Evolutionary conservation across 1,140 invertebrate species (phyloP), one percentile per base, ranked within the genome.

Genomic region (Caligus rogercresseyi): DNA sequence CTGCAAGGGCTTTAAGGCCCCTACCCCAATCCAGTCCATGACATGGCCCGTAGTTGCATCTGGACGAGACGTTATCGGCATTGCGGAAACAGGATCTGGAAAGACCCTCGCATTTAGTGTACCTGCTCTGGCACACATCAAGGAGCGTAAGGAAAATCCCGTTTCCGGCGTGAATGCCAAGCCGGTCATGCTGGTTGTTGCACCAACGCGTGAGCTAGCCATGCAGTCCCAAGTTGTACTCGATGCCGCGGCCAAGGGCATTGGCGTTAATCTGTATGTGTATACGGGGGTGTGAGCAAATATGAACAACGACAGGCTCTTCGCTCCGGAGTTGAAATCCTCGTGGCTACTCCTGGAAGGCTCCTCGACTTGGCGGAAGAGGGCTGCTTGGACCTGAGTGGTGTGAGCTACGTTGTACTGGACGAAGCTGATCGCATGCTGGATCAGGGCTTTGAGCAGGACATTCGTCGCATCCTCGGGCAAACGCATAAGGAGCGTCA

Each of bases 361-460:
- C 75, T 92, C 0, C 88, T 87, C 72, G 87, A 91, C 75, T 74
- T 92, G 13, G 67, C 80, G 78, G 26, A 74, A 78, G 55, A 57
- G 13, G 23, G 23, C 13, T 57, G 55, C 20, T 13, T 16, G 21
- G 55, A 57, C 20, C 20, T 57, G 20, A 21, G 16, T 11, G 16
- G 23, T 19, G 55, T 57, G 7, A 57, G 91, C 43, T 97, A 93
- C 74, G 77, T 98, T 60, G 94, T 98, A 11, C 73, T 98, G 52
- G 94, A 98, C 76, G 95, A 98, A 76, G 95, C 95, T 68, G 95
- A 98, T 75, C 80, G 95, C 64, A 98, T 98, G 94, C 79, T 98
- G 69, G 94, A 98, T 74, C 55, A 57, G 25, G 55, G 94, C 69
- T 98, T 98, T 76, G 94, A 98, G 74, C 94, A 93, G n/a, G 94